These are phyloP conservation scores for Platynereis dumerilii DNA, from an alignment of 2,888 invertebrate genomes.

Conservation along the genomic window DNA sequence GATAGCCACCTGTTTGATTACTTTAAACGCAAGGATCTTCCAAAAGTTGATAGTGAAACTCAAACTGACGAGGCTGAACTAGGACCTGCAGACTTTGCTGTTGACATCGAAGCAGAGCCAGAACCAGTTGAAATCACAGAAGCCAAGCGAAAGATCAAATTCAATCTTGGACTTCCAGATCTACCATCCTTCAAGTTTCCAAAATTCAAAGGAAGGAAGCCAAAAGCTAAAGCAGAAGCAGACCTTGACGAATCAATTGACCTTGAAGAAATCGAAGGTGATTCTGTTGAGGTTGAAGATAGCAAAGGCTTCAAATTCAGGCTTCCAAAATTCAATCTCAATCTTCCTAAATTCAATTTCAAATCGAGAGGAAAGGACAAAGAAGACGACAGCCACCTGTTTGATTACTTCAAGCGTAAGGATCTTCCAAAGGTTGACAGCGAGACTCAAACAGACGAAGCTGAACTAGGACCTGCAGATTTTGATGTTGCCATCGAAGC, in stretches of 20 bases:
- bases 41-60: background rate
- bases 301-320: no score
- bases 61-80: conserved; percentile 9
- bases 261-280: background rate
- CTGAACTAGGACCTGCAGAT: background rate
- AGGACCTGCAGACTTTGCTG: conserved; percentile 8
- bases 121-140: no score
- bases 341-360: background rate
- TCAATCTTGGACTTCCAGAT: no score
- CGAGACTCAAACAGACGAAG: background rate
- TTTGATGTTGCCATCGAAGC: background rate
- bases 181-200: no score
- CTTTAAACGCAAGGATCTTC: no score
- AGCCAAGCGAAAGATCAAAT: no score
- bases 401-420: no score
- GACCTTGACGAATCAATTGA: background rate
- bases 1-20: no score
- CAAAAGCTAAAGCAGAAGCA: background rate
- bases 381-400: no score
- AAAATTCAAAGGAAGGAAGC: no score
- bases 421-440: background rate
- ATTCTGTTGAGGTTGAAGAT: background rate
- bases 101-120: conserved; percentile 8
- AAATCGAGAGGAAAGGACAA: background rate
- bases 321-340: no score